Conservation (phyloP, 2,113 vertebrate species). For the Paratilapia polleni region DNA sequence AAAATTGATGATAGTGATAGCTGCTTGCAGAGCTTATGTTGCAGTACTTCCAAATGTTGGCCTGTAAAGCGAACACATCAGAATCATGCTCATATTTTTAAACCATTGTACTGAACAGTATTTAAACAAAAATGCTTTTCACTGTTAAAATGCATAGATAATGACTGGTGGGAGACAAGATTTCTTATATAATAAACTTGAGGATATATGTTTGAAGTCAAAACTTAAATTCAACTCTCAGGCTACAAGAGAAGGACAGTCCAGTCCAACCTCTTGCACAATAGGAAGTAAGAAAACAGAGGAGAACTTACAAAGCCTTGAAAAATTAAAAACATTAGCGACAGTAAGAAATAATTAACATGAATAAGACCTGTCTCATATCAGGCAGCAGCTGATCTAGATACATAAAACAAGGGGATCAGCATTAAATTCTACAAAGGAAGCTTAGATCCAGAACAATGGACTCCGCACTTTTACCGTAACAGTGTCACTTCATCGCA, state of each 20-base stretch:
- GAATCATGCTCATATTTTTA: neutral
- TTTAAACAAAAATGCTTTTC: neutral
- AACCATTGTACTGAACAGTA: neutral
- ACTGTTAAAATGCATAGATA: neutral
- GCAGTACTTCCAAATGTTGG: neutral
- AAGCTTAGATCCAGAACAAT: neutral
- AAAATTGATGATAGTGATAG: neutral
- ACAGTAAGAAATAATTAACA: neutral
- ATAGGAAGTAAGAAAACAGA: neutral
- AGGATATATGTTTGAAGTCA: neutral
- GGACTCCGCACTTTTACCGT: neutral
- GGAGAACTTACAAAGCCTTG: neutral
- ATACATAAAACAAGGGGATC: neutral
- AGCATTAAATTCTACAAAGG: neutral
- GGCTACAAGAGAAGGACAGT: neutral
- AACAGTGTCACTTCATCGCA: neutral
- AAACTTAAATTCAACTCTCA: neutral
- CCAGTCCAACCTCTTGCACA: neutral
- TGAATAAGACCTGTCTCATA: neutral
- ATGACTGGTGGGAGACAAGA: neutral
- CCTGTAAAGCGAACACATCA: fast-evolving
- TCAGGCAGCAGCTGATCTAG: neutral
- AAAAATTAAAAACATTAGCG: neutral
- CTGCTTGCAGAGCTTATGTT: neutral
- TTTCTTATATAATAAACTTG: neutral